phyloP scores from a whole-genome alignment of 53 echinoderm and acorn worm genomes.

The Henricia sp. region DNA sequence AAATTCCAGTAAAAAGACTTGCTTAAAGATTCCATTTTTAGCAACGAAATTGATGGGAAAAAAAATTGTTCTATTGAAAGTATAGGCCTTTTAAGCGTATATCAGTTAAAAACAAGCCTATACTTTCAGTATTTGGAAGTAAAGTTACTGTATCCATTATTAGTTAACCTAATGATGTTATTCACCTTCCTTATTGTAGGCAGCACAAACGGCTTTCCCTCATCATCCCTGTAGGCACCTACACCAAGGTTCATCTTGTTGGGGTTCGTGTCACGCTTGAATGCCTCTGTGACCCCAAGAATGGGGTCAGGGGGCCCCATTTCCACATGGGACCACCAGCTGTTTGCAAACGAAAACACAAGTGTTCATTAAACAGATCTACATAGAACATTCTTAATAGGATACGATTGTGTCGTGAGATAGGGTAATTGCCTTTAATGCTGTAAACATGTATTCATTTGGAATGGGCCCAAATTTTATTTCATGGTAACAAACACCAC shows the following conservation, averaged over 20 bases:
- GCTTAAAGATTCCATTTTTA: no score
- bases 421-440: no score
- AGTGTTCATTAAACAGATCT: constrained; percentile 9
- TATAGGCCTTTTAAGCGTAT: no score
- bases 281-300: constrained; percentile 94
- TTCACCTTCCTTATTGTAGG: constrained; percentile 85
- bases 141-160: no score
- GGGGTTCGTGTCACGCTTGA: constrained; percentile 89
- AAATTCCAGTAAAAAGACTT: no score
- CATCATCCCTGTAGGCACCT: constrained; percentile 92
- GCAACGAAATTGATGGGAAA: no score
- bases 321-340: constrained; percentile 95
- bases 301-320: constrained; percentile 99
- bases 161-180: not conserved
- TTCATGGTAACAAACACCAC: no score
- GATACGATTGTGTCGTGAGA: not conserved
- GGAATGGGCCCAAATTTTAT: no score
- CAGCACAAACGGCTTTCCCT: constrained; percentile 93
- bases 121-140: no score
- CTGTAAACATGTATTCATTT: not conserved
- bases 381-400: not conserved
- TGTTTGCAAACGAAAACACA: constrained; percentile 6
- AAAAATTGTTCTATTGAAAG: no score
- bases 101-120: no score
- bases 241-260: constrained; percentile 98